Conservation (phyloP, 2,797 vertebrate genomes). For the Anabacerthia variegaticeps region DNA sequence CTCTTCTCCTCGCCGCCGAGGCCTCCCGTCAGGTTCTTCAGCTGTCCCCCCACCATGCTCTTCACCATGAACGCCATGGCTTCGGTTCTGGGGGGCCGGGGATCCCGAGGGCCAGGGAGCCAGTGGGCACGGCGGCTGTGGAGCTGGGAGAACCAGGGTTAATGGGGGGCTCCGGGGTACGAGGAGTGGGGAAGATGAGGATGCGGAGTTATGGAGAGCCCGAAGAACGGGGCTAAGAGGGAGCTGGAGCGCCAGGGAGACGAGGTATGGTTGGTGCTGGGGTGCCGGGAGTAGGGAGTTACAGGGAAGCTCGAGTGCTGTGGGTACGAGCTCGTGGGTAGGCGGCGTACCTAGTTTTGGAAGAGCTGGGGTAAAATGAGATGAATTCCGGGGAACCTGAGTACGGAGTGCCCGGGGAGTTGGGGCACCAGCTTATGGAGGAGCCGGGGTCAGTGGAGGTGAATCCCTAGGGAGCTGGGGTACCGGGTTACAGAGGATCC, state of each 20-base stretch:
- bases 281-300: neutral
- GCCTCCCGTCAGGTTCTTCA: slow-evolving; percentile 96
- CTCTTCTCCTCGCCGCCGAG: slow-evolving; percentile 89
- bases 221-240: rapidly evolving
- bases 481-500: neutral
- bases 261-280: rapidly evolving
- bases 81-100: rapidly evolving
- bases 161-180: neutral
- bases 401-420: neutral
- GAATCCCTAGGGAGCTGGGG: neutral
- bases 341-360: rapidly evolving
- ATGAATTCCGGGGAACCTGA: neutral
- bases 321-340: rapidly evolving
- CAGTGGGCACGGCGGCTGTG: neutral
- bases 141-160: neutral
- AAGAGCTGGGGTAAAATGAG: neutral
- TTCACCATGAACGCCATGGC: slow-evolving; percentile 98
- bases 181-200: neutral
- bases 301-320: neutral
- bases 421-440: rapidly evolving
- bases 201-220: rapidly evolving
- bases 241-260: rapidly evolving
- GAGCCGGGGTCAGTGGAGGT: neutral
- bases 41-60: slow-evolving; percentile 93
- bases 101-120: neutral